Evolutionary conservation across 2,113 vertebrate genomes (phyloP), one percentile per base, ranked within the genome.

Genomic region (Xenotilapia longispinis): DNA sequence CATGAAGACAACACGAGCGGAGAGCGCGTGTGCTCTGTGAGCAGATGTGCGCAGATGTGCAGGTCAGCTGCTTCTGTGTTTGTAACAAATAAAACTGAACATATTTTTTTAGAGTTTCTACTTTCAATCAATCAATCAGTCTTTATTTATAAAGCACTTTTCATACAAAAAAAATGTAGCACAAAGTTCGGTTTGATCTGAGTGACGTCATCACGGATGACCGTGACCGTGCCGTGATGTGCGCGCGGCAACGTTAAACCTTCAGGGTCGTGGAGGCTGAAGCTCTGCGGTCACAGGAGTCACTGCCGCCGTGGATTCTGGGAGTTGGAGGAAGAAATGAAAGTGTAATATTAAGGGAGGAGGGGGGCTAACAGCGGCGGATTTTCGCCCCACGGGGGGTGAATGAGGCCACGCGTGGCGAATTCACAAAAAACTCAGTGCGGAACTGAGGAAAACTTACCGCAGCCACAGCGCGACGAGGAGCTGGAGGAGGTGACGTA

Each of bases 401-500:
- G 21, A 15, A 73, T 3, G 38, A 73, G 21, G 38, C 7, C 65
- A 3, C 38, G 38, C 21, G 38, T 73, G 38, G 65, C 1, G 65
- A 10, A 15, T 45, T 23, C 38, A 26, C 19, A 70, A 40, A 21
- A 70, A 70, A 23, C 38, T 70, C 65, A 6, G 36, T 40, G n/a
- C 65, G n/a, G 5, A 40, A 70, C 12, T 14, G 36, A 70, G n/a
- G n/a, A 42, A 23, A 70, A 70, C 38, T 70, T 70, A 1, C 38
- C 4, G 38, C 38, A 70, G 13, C 38, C 21, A 42, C 19, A 10
- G n/a, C 2, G 21, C 21, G 65, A 1, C 21, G 55, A 31, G 45
- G 51, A 79, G 70, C 38, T 83, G 78, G 80, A 73, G 88, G 85
- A 63, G 85, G 54, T 93, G 89, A 93, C 92, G 91, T 91, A 21